Conservation (phyloP, 2,888 invertebrate genomes). For the Drosophila tripunctata region DNA sequence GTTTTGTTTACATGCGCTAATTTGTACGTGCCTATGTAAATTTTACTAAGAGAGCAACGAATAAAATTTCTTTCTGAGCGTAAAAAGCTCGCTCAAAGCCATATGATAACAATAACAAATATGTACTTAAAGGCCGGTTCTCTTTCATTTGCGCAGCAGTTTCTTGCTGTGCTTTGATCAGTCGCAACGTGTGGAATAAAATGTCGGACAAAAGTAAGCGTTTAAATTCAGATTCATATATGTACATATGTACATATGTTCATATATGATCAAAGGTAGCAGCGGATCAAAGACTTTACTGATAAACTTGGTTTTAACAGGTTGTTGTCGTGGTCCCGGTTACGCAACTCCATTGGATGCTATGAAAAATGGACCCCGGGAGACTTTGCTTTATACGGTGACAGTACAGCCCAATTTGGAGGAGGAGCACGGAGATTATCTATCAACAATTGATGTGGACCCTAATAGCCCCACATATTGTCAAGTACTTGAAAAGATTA, state of each 20-base stretch:
- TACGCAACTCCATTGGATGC: constrained; percentile 93
- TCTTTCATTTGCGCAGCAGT: constrained; percentile 22
- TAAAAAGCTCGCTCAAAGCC: constrained; percentile 39
- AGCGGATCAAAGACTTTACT: constrained; percentile 3
- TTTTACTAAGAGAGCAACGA: background rate
- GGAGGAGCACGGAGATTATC: constrained; percentile 91
- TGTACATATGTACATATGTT: background rate
- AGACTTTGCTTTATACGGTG: constrained; percentile 94
- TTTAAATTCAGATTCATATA: background rate
- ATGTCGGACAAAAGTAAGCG: constrained; percentile 59
- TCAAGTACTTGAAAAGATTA: constrained; percentile 86
- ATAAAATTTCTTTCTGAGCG: background rate
- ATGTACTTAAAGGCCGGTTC: constrained; percentile 7
- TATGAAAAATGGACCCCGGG: constrained; percentile 91
- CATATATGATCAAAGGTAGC: background rate
- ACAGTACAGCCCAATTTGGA: constrained; percentile 91
- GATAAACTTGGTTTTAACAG: constrained; percentile 53
- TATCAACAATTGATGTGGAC: constrained; percentile 96
- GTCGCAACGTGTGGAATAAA: constrained; percentile 30
- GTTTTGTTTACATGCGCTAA: background rate
- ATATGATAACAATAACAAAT: constrained; percentile 25
- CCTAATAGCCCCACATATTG: constrained; percentile 93
- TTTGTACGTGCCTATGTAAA: background rate
- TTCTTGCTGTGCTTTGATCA: constrained; percentile 33
- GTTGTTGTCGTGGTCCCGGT: constrained; percentile 87